Conservation (phyloP, 2,113 vertebrate species). For the Lophura nycthemera region DNA sequence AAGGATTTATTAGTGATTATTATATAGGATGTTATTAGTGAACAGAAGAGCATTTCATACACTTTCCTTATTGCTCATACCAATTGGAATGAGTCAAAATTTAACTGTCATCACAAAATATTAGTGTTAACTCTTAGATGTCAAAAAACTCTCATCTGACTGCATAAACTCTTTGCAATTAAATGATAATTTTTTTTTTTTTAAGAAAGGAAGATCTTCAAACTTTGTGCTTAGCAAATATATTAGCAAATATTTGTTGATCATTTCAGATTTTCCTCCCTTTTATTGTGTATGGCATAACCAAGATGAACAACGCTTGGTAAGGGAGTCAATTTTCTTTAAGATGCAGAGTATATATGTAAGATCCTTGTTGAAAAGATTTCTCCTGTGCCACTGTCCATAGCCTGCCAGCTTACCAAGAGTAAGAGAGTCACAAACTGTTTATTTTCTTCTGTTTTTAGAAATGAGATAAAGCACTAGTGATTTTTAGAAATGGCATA, state of each 20-base stretch:
- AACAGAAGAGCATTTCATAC: background rate
- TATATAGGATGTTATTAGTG: background rate
- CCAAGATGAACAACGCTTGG: background rate
- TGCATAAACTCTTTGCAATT: background rate
- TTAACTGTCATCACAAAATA: background rate
- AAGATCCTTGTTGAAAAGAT: background rate
- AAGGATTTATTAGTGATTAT: no score
- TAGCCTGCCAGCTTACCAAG: background rate
- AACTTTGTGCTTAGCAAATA: background rate
- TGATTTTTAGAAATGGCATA: background rate
- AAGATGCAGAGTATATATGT: background rate
- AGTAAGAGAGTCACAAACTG: background rate
- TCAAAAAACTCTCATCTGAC: background rate
- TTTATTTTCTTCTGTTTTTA: background rate
- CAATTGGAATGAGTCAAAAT: background rate
- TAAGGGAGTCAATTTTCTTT: background rate
- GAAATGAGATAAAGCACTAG: background rate
- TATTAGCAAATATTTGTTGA: background rate
- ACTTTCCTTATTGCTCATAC: background rate
- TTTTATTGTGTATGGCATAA: background rate
- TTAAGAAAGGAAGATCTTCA: background rate
- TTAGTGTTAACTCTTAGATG: background rate
- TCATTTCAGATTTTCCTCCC: background rate
- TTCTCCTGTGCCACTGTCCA: background rate
- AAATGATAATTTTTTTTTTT: background rate